Evolutionary conservation across 1,140 invertebrate genomes (phyloP).

Genomic region (Zaprionus camerounensis): DNA sequence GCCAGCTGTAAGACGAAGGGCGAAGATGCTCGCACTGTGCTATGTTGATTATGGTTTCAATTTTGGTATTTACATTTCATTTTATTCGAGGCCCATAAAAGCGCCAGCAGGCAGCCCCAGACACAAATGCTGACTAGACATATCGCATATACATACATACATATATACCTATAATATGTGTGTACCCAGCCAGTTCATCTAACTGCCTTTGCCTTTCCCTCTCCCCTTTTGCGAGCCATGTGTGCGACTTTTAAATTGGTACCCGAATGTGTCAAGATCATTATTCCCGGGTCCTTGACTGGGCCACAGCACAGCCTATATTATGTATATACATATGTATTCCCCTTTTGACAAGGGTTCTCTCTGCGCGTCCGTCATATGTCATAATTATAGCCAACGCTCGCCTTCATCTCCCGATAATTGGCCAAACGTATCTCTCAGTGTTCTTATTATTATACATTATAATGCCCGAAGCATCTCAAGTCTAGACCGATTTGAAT

Average conservation of each 20-base stretch:
- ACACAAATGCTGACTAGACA: slow-evolving; percentile 34
- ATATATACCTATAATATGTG: background rate
- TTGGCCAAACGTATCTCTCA: slow-evolving; percentile 46
- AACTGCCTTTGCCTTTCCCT: background rate
- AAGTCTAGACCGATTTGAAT: slow-evolving; percentile 68
- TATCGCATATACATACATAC: slow-evolving; percentile 1
- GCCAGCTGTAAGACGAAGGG: slow-evolving; percentile 29
- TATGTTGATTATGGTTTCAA: slow-evolving; percentile 75
- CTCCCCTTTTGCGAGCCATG: slow-evolving; percentile 36
- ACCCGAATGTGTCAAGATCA: slow-evolving; percentile 70
- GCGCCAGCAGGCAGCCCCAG: background rate
- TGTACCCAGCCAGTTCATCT: background rate
- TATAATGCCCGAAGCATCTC: slow-evolving; percentile 52
- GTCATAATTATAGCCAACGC: slow-evolving; percentile 73
- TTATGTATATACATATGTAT: slow-evolving; percentile 42
- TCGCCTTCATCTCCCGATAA: slow-evolving; percentile 53
- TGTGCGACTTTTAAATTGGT: slow-evolving; percentile 68
- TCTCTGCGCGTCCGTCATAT: slow-evolving; percentile 56
- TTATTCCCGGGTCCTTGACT: slow-evolving; percentile 36
- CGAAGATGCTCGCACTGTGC: slow-evolving; percentile 51
- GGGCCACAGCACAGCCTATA: slow-evolving; percentile 23
- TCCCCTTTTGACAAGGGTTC: slow-evolving; percentile 64
- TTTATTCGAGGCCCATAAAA: slow-evolving; percentile 51
- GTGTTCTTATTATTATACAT: background rate
- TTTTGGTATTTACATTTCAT: slow-evolving; percentile 79